Evolutionary conservation across 2,797 vertebrate species (phyloP), one percentile per base, ranked within the genome.

Genomic region (Naso thynnoides): DNA sequence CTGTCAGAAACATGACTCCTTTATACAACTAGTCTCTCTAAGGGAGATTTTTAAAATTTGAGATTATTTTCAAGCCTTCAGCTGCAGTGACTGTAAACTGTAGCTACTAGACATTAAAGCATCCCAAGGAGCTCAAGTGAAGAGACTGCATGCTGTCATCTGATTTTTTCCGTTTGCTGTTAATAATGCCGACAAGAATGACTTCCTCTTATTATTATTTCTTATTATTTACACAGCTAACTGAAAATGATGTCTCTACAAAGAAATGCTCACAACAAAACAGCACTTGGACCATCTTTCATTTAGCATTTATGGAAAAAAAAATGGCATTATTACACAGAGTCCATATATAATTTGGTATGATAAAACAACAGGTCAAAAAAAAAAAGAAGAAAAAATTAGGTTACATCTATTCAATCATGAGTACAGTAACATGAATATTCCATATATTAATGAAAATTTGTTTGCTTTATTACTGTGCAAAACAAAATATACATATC

Each of bases 361-460:
- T 84, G 75, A 91, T 84, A 88, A 86, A 86, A 88, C 66, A 83
- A 87, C 56, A 76, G 67, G 54, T 64, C 53, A 80, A 82, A 86
- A 86, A 82, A 44, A 70, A 70, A 73, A 70, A n/a, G n/a, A 65
- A 73, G 81, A 65, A 73, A 47, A 60, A 27, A 85, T 86, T 83
- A 90, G 83, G 83, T 91, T 91, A 93, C 84, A 92, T 78, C 82
- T 90, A 92, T 85, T 86, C 78, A 92, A 89, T 92, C 80, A 88
- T 82, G 83, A 90, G 80, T 90, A 92, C 90, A 92, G 87, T 86
- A 88, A 91, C 87, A 90, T 85, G 86, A 91, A 91, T 84, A 86
- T 89, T 90, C 80, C 88, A 94, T 93, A 93, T 94, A 93, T 94
- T 93, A 91, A 91, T 83, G 84, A 91, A 38, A 45, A 88, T 91